phyloP scores from a whole-genome alignment of 1,140 invertebrate genomes.

The Pteromalus puparum region DNA sequence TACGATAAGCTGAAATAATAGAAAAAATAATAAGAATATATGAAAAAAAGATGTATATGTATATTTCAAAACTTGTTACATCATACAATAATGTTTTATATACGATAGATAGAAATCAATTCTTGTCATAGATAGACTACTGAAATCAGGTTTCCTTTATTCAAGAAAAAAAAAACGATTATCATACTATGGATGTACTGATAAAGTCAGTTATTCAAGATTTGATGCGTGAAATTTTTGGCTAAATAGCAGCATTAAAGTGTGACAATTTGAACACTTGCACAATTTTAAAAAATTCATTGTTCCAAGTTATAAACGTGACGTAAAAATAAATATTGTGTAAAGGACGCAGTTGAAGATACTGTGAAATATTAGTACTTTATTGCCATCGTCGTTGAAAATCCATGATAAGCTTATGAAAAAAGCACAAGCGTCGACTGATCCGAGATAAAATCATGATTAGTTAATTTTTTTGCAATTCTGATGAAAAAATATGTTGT shows the following conservation, averaged over 20 bases:
- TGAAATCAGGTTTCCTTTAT: not conserved
- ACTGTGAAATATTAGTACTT: not conserved
- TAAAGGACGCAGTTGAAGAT: not conserved
- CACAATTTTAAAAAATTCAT: not conserved
- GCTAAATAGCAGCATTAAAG: too few species aligned
- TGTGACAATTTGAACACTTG: too few species aligned
- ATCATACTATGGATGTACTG: too few species aligned
- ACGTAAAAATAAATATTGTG: not conserved
- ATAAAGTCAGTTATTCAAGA: too few species aligned
- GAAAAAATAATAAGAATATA: not conserved
- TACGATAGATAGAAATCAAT: not conserved
- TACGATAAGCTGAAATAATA: conserved; percentile 50
- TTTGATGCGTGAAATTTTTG: too few species aligned
- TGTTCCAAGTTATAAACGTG: not conserved
- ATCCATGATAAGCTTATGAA: not conserved
- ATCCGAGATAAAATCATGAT: not conserved
- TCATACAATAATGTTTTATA: not conserved
- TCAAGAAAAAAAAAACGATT: not conserved
- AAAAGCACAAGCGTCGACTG: not conserved
- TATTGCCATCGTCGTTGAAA: not conserved
- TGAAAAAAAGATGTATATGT: not conserved
- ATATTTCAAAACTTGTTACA: not conserved
- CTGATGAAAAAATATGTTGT: too few species aligned
- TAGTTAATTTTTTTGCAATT: not conserved
- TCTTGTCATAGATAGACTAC: not conserved